Evolutionary conservation across 2,113 vertebrate species (phyloP).

Genomic region (Oophaga pumilio): DNA sequence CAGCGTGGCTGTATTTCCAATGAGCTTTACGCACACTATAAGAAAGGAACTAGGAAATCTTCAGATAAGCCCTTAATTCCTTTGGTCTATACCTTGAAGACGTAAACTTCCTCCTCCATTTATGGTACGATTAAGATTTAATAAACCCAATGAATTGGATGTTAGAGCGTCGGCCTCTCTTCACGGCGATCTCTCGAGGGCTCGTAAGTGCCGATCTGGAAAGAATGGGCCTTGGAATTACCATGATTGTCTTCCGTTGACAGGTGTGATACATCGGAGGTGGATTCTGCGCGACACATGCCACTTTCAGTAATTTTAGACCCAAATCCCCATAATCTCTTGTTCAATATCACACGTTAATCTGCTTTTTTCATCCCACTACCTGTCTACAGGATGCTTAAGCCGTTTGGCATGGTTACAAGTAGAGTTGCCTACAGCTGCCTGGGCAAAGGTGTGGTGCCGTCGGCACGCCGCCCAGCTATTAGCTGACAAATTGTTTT

Average conservation of each 20-base stretch:
- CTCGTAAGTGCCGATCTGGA: constrained; percentile 49
- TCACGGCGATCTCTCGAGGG: constrained; percentile 13
- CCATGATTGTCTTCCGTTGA: constrained; percentile 22
- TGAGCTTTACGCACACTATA: neutral
- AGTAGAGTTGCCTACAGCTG: constrained; percentile 57
- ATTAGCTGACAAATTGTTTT: constrained; percentile 59
- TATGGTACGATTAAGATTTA: neutral
- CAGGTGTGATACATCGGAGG: constrained; percentile 48
- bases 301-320: constrained; percentile 64
- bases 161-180: neutral
- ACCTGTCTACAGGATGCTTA: constrained; percentile 62
- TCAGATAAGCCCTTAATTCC: constrained; percentile 7
- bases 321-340: constrained; percentile 63
- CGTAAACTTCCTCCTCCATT: neutral
- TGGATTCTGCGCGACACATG: constrained; percentile 58
- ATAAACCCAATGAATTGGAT: constrained; percentile 3
- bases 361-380: constrained; percentile 70
- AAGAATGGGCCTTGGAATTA: constrained; percentile 57
- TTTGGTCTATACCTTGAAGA: constrained; percentile 23
- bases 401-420: constrained; percentile 61
- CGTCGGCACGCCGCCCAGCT: constrained; percentile 61
- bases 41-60: neutral
- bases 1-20: neutral
- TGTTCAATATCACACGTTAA: constrained; percentile 64
- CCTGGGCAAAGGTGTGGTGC: constrained; percentile 61